Evolutionary conservation across 2,113 vertebrate genomes (phyloP).

Genomic region (Dasyurus viverrinus): DNA sequence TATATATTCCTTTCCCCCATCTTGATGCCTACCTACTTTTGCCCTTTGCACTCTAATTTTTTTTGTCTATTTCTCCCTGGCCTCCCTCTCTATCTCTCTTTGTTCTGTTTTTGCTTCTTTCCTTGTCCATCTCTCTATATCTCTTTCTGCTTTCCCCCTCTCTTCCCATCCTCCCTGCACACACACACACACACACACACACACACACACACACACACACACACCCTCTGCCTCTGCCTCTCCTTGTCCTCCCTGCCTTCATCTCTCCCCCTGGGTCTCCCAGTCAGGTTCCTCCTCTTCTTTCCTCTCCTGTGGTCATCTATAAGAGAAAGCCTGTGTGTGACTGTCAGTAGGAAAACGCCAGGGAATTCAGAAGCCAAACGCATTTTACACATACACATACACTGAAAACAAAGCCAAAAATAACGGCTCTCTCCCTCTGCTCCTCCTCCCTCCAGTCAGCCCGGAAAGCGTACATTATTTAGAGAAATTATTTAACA

Average conservation of each 20-base stretch:
- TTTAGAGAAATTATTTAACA: conserved; percentile 77
- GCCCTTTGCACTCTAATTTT: neutral
- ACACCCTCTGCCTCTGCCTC: too few species aligned
- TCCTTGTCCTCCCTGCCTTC: neutral
- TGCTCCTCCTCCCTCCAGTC: conserved; percentile 49
- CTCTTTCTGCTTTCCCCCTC: neutral
- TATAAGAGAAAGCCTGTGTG: neutral
- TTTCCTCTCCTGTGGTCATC: neutral
- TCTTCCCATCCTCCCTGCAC: neutral
- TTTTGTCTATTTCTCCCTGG: neutral
- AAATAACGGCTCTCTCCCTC: conserved; percentile 12
- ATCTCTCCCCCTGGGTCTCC: neutral
- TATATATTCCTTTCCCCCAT: neutral
- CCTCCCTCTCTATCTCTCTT: neutral
- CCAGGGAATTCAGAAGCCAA: neutral
- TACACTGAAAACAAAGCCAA: neutral
- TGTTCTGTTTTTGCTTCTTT: neutral
- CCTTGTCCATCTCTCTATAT: conserved; percentile 37
- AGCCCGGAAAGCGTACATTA: conserved; percentile 61
- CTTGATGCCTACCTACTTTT: neutral
- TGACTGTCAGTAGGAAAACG: conserved; percentile 25
- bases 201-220: neutral
- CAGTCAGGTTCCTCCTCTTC: neutral
- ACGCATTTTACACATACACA: neutral
- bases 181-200: too few species aligned